Evolutionary conservation across 2,888 invertebrate species (phyloP).

Genomic region (Plusia festucae): DNA sequence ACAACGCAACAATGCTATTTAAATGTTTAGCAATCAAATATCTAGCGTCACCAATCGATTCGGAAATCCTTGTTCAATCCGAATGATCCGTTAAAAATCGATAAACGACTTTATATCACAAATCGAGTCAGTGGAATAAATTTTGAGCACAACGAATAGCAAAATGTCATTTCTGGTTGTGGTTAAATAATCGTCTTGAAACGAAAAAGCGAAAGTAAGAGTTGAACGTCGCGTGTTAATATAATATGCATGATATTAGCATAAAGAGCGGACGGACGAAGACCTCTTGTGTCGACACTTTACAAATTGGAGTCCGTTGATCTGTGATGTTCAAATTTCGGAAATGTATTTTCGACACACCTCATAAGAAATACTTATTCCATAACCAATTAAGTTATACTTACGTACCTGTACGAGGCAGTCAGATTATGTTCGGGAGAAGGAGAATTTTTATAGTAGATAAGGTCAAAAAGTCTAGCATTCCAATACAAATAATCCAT

Average conservation of each 20-base stretch:
- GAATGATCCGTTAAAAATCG: conserved; percentile 39
- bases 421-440: not conserved
- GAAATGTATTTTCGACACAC: conserved; percentile 5
- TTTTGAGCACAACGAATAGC: conserved; percentile 18
- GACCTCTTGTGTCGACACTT: conserved; percentile 32
- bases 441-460: not conserved
- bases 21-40: conserved; percentile 28
- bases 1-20: conserved; percentile 18
- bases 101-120: conserved; percentile 30
- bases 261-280: conserved; percentile 36
- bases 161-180: conserved; percentile 18
- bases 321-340: conserved; percentile 24
- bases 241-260: conserved; percentile 48
- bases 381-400: too few relatives aligned
- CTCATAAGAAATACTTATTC: not conserved
- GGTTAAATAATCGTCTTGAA: conserved; percentile 35
- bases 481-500: not conserved
- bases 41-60: conserved; percentile 26
- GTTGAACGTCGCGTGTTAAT: conserved; percentile 10
- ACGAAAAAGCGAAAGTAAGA: conserved; percentile 49
- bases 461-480: not conserved
- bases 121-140: conserved; percentile 18
- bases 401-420: too few relatives aligned
- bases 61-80: conserved; percentile 31
- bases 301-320: conserved; percentile 28